These are phyloP conservation scores for Oscheius onirici DNA, from an alignment of 2,888 invertebrate genomes.

Conservation along the genomic window DNA sequence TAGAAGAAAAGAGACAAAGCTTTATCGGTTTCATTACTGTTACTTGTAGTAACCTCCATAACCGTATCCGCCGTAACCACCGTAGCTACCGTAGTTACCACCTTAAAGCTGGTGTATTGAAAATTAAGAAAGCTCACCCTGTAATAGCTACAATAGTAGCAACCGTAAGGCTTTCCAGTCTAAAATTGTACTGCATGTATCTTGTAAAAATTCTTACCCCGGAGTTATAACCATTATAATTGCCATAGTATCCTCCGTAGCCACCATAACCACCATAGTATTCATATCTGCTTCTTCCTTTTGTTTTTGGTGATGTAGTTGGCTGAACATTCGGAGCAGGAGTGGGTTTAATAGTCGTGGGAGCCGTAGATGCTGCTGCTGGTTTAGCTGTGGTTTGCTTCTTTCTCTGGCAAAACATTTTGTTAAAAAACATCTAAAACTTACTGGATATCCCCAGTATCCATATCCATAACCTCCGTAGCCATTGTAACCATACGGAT, in stretches of 20 bases:
- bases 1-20: too few relatives aligned
- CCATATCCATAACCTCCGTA: too few relatives aligned
- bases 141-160: neutral
- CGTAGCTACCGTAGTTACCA: too few relatives aligned
- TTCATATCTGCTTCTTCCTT: neutral
- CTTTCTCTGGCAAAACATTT: neutral
- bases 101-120: too few relatives aligned
- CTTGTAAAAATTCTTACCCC: neutral
- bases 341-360: neutral
- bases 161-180: neutral
- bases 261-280: neutral
- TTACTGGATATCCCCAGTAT: too few relatives aligned
- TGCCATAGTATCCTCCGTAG: neutral
- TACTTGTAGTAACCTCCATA: neutral
- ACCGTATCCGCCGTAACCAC: slow-evolving; percentile 13
- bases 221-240: neutral
- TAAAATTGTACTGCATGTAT: neutral
- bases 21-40: too few relatives aligned
- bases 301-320: neutral
- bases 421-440: neutral
- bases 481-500: neutral
- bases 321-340: neutral
- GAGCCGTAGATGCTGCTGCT: neutral
- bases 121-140: too few relatives aligned
- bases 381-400: neutral